Evolutionary conservation across 2,797 vertebrate genomes (phyloP), one percentile per base, ranked within the genome.

Genomic region (Tokudaia muenninki): DNA sequence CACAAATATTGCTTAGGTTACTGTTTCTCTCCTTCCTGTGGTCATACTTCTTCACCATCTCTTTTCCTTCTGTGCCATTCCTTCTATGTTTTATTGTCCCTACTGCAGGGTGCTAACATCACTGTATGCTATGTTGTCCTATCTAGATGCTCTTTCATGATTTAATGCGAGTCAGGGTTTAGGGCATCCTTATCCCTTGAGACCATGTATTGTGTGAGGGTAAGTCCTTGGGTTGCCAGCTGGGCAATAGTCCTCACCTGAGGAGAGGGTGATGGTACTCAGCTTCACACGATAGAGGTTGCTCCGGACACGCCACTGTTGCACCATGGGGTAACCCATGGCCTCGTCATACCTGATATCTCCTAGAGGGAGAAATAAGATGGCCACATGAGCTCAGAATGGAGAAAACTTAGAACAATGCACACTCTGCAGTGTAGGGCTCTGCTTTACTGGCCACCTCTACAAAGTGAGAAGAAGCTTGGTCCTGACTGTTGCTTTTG

Each of bases 251-350:
- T n/a, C 79, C 98, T 98, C 98, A 99, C 99, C 99, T 99, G 99
- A 98, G 3, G 99, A 99, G 65, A 99, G 99, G 4, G 99, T 99
- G 98, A 99, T 99, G 97, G 99, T 99, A 98, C 99, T 99, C 95
- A 99, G 99, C 97, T 99, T 99, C 98, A 99, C 99, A 93, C 99
- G 99, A 98, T 99, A 99, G 65, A 99, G 99, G 98, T 99, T 99
- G 98, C 99, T 99, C 59, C 99, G 98, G 50, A 99, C 99, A 79
- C 99, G 98, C 99, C 99, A 99, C 97, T 99, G 99, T 96, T 99
- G 99, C 75, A 99, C 99, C 99, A 99, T 99, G 16, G 99, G 99
- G 97, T 99, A 99, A 1, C 99, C 99, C 97, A 99, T 99, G 0
- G 99, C 99, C 95, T 99, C 99, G 0, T 99, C 99, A 1, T 99